Evolutionary conservation across 2,888 invertebrate species (phyloP).

Genomic region (Philhelius pedissequus): DNA sequence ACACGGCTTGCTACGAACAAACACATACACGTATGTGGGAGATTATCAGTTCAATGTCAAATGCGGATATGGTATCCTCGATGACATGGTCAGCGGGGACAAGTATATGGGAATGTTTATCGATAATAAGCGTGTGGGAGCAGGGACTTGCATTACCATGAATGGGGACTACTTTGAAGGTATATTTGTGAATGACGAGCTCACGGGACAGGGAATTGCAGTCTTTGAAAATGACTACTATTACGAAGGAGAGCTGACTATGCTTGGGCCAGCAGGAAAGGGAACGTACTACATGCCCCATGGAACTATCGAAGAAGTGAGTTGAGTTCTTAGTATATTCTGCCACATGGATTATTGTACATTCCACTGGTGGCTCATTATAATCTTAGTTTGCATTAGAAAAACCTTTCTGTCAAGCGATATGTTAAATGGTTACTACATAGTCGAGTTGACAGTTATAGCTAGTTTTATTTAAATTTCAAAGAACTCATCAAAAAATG

Average conservation of each 20-base stretch:
- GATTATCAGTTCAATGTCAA: constrained; percentile 89
- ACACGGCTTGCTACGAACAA: constrained; percentile 90
- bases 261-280: constrained; percentile 89
- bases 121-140: constrained; percentile 90
- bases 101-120: constrained; percentile 95
- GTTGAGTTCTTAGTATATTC: too few species aligned
- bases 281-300: constrained; percentile 89
- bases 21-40: constrained; percentile 92
- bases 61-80: constrained; percentile 93
- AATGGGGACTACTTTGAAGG: constrained; percentile 96
- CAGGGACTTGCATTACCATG: constrained; percentile 91
- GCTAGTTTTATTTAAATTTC: too few species aligned
- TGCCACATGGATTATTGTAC: too few species aligned
- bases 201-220: constrained; percentile 92
- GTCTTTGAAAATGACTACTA: constrained; percentile 92
- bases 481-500: too few species aligned
- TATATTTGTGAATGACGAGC: constrained; percentile 87
- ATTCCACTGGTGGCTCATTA: too few species aligned
- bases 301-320: constrained; percentile 81
- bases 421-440: too few species aligned
- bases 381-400: too few species aligned
- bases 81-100: constrained; percentile 91
- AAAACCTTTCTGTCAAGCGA: too few species aligned
- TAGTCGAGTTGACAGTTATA: too few species aligned
- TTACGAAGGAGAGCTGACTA: constrained; percentile 93